A percentile compares a stretch with the other conserved stretches of the same genome.
phyloP scores from a whole-genome alignment of 1,140 invertebrate species.

The Listronotus bonariensis region DNA sequence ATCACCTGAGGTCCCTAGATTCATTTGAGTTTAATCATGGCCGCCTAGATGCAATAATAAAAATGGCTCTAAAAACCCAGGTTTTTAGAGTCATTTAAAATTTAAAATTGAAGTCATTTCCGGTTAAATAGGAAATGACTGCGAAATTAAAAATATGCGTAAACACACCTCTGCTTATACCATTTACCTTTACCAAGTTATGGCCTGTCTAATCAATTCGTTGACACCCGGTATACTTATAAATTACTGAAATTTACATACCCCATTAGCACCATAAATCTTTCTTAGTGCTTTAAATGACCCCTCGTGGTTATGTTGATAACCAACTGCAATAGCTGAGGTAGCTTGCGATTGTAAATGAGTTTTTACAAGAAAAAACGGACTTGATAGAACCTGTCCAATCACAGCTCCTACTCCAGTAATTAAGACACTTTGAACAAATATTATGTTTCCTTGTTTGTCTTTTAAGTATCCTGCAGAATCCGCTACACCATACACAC shows the following conservation, averaged over 20 bases:
- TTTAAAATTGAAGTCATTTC: no score
- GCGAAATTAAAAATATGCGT: no score
- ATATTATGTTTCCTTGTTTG: conserved; percentile 41
- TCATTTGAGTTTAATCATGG: no score
- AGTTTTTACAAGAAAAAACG: conserved; percentile 85
- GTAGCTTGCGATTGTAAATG: conserved; percentile 77
- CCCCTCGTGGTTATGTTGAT: conserved; percentile 79
- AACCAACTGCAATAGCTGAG: conserved; percentile 82
- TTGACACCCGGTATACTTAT: no score
- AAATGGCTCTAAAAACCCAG: no score
- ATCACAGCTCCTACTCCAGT: conserved; percentile 46
- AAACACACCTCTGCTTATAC: no score
- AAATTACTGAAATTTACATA: conserved; percentile 45
- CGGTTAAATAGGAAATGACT: no score
- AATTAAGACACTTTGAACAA: conserved; percentile 40
- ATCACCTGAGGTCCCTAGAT: no score
- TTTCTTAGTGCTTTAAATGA: conserved; percentile 68
- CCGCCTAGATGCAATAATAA: no score
- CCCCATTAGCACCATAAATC: conserved; percentile 74
- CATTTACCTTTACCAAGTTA: no score
- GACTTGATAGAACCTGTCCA: conserved; percentile 60
- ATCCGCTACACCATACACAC: conserved; percentile 39
- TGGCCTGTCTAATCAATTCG: no score
- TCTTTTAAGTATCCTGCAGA: conserved; percentile 40
- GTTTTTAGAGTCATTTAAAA: no score